Evolutionary conservation across 2,888 invertebrate species (phyloP).

Genomic region (Lepas anatifera): DNA sequence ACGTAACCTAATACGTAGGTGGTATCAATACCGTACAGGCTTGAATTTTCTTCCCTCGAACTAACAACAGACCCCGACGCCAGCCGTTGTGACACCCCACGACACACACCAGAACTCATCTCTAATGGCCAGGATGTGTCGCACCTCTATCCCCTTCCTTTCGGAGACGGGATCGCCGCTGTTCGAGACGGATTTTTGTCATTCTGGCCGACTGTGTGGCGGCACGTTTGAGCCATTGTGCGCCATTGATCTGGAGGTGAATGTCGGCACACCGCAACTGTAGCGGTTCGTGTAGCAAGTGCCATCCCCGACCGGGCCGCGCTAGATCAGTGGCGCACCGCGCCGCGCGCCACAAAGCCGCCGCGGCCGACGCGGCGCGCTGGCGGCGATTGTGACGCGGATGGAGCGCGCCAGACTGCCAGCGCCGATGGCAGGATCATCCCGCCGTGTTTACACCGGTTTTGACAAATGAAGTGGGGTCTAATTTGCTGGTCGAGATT

Average conservation of each 20-base stretch:
- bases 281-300: not conserved
- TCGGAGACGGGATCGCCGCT: not conserved
- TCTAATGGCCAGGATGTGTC: too few species aligned
- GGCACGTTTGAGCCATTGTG: slow-evolving; percentile 2
- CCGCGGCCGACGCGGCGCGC: not conserved
- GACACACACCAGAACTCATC: too few species aligned
- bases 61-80: too few species aligned
- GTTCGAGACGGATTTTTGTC: slow-evolving; percentile 1
- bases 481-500: not conserved
- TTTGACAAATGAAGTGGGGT: slow-evolving; percentile 7
- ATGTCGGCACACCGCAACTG: slow-evolving; percentile 7
- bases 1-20: too few species aligned
- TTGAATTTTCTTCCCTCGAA: too few species aligned
- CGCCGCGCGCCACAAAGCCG: not conserved
- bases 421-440: not conserved
- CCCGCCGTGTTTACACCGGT: not conserved
- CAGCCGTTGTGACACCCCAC: too few species aligned
- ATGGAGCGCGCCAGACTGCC: not conserved
- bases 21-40: too few species aligned
- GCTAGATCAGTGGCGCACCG: not conserved
- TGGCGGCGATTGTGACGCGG: not conserved
- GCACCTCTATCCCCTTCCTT: not conserved
- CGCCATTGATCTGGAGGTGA: not conserved
- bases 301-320: not conserved
- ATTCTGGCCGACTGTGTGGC: slow-evolving; percentile 5